These are phyloP conservation scores for Micrasema longulum DNA, from an alignment of 1,140 invertebrate species.

Conservation along the genomic window DNA sequence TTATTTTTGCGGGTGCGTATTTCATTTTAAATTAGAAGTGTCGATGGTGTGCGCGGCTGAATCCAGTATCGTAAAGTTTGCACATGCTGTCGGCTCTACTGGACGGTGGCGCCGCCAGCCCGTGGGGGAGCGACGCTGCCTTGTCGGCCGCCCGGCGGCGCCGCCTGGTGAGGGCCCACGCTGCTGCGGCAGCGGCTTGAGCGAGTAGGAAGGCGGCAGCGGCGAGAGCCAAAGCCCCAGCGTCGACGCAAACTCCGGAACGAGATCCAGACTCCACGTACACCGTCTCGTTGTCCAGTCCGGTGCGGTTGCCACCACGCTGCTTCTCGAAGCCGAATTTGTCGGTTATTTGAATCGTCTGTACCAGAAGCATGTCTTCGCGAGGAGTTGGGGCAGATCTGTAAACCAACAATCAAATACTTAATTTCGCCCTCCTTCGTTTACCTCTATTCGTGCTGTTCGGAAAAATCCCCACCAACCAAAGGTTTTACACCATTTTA, in stretches of 20 bases:
- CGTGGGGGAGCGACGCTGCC: constrained; percentile 61
- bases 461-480: too few relatives aligned
- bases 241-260: constrained; percentile 79
- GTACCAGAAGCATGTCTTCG: constrained; percentile 88
- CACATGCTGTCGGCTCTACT: constrained; percentile 82
- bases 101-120: constrained; percentile 62
- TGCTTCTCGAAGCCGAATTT: constrained; percentile 87
- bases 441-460: too few relatives aligned
- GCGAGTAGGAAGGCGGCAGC: constrained; percentile 85
- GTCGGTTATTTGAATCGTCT: constrained; percentile 92
- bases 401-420: background rate
- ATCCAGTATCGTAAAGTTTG: constrained; percentile 87
- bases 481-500: too few relatives aligned
- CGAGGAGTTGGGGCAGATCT: constrained; percentile 66
- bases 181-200: constrained; percentile 84
- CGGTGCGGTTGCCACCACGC: constrained; percentile 60
- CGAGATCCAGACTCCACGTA: constrained; percentile 69
- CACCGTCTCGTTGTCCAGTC: constrained; percentile 67
- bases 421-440: too few relatives aligned
- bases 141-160: constrained; percentile 75
- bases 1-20: too few relatives aligned
- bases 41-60: constrained; percentile 77
- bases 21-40: too few relatives aligned
- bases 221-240: constrained; percentile 81
- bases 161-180: constrained; percentile 88